Base-by-base conservation (phyloP, 2,797 vertebrate genomes). In the Darevskia mixta region DNA sequence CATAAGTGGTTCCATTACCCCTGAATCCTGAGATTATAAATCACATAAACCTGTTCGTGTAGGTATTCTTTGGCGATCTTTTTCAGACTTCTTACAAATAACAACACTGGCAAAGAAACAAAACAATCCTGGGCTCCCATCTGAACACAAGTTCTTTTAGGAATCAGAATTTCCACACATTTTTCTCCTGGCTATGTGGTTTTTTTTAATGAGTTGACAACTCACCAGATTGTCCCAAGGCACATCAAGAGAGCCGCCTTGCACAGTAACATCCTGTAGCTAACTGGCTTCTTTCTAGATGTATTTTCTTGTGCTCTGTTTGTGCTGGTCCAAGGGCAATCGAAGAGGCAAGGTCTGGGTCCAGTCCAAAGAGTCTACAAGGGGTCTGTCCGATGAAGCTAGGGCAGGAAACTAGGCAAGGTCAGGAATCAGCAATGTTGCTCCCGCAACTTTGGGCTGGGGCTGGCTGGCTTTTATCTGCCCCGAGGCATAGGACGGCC, bases 81-180 rank as follows among this genome's bases (percentile, higher is more conserved):
- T 27, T 64, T 86, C 80, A 1, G 77, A 45, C 86, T 86, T 76
- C 89, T 72, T 13, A 77, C 43, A 38, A 43, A 58, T 77, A 75
- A 75, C 45, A 83, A 73, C 17, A 8, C 35, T 87, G 83, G 38
- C 86, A 80, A 83, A 64, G 81, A 25, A 86, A 61, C 38, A 71
- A 67, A 79, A 79, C 7, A 9, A 67, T 79, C n/a, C 67, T 38
- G 66, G 23, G 18, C 71, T 92, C 79, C 73, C 13, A 43, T 79
- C 81, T 61, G 8, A 88, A 85, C 32, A 27, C 15, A 66, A 18
- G 3, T 84, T 90, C 76, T 77, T 55, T 55, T 75, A 76, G 73
- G 35, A 49, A 82, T 71, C 27, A 43, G 0, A 86, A 86, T 91
- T 94, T 89, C 88, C 87, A 89, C 10, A 1, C 1, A 0, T 5